Percentiles rank a stretch among this genome's conserved stretches.
phyloP scores from a whole-genome alignment of 92 coral and sea anemone species.

The Paragorgia papillata region DNA sequence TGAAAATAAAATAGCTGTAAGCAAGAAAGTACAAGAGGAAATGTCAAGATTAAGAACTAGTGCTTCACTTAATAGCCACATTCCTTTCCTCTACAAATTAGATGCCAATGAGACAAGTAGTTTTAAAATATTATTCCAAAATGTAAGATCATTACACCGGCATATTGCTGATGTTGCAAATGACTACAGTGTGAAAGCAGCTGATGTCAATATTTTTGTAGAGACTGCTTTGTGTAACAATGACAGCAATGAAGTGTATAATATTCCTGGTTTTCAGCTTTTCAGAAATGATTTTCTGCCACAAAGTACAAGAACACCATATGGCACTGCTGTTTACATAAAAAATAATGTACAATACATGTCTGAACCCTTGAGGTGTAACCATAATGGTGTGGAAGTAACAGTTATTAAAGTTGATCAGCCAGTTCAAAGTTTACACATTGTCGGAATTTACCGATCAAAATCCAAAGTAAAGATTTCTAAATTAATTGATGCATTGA shows the following conservation, averaged over 20 bases:
- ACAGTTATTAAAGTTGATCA: background rate
- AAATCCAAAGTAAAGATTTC: conserved; percentile 40
- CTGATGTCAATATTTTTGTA: too few relatives aligned
- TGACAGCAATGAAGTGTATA: background rate
- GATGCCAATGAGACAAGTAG: too few relatives aligned
- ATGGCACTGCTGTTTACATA: conserved; percentile 8
- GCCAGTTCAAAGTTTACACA: conserved; percentile 36
- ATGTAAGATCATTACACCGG: too few relatives aligned
- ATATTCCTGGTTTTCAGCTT: conserved; percentile 8
- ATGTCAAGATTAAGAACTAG: too few relatives aligned
- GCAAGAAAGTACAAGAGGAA: too few relatives aligned
- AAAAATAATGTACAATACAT: conserved; percentile 27
- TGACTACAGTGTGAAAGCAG: too few relatives aligned
- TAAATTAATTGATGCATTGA: conserved; percentile 25
- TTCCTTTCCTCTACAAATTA: too few relatives aligned
- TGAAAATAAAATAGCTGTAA: too few relatives aligned
- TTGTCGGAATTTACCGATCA: conserved; percentile 61
- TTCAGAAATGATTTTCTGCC: conserved; percentile 22
- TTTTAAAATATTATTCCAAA: too few relatives aligned
- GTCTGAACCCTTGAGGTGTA: conserved; percentile 41
- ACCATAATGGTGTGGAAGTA: conserved; percentile 52
- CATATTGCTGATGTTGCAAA: too few relatives aligned
- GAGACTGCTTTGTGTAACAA: background rate
- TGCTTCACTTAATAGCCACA: too few relatives aligned
- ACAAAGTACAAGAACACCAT: conserved; percentile 16